These are phyloP conservation scores for Sinocyclocheilus anshuiensis DNA, from an alignment of 2,113 vertebrate genomes.

Conservation along the genomic window DNA sequence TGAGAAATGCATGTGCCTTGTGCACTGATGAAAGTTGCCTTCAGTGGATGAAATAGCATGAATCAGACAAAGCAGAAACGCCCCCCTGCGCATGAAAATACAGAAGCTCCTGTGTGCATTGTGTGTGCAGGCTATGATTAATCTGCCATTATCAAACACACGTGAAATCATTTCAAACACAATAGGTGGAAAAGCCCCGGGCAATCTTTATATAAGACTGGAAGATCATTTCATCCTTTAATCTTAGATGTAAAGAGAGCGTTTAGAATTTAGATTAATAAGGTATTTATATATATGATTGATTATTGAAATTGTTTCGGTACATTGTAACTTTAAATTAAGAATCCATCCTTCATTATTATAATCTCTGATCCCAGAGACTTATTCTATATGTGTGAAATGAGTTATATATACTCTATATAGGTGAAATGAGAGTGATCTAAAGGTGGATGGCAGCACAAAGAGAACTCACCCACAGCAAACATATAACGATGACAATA, in stretches of 20 bases:
- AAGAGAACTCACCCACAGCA: conserved; percentile 44
- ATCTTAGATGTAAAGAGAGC: not conserved
- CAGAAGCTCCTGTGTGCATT: conserved; percentile 59
- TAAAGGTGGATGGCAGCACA: conserved; percentile 22
- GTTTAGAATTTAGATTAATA: not conserved
- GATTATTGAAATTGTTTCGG: not conserved
- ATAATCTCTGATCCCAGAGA: not conserved
- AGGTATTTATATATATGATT: not conserved
- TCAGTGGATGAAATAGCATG: conserved; percentile 51
- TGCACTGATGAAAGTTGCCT: conserved; percentile 37
- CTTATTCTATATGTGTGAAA: not conserved
- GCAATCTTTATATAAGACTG: not conserved
- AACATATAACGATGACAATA: conserved; percentile 24
- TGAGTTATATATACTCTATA: not conserved
- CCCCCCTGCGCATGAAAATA: conserved; percentile 68
- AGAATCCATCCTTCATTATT: not conserved
- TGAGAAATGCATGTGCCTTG: conserved; percentile 1
- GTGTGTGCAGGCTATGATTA: conserved; percentile 22
- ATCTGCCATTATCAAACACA: conserved; percentile 9
- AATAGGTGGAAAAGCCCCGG: not conserved
- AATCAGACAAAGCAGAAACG: conserved; percentile 76
- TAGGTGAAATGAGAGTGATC: conserved; percentile 2
- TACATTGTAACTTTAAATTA: not conserved
- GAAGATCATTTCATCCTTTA: not conserved
- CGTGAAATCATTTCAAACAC: conserved; percentile 5